phyloP scores from a whole-genome alignment of 2,797 vertebrate species.

The Hapalemur alaotrensis region DNA sequence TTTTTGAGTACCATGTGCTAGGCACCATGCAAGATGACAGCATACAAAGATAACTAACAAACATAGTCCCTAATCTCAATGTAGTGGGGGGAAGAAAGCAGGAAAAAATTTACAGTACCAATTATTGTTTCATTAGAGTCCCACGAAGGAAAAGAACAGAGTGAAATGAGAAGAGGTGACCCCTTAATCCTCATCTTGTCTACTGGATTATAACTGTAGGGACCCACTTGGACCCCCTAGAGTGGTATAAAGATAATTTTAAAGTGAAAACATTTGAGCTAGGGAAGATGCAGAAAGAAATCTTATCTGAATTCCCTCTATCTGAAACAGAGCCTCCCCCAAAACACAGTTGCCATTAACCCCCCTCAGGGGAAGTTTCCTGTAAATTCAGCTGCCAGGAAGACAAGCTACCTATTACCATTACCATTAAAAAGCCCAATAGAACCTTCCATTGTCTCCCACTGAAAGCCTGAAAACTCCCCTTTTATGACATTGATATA shows the following conservation, averaged over 20 bases:
- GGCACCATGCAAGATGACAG: not conserved
- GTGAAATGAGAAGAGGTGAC: not conserved
- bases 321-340: not conserved
- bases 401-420: not conserved
- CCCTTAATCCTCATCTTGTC: not conserved
- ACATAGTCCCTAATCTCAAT: not conserved
- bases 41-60: not conserved
- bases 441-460: not conserved
- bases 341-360: not conserved
- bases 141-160: not conserved
- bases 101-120: not conserved
- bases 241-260: not conserved
- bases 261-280: not conserved
- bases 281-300: not conserved
- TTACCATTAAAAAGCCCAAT: not conserved
- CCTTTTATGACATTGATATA: not conserved
- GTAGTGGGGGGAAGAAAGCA: not conserved
- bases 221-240: not conserved
- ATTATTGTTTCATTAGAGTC: not conserved
- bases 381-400: not conserved
- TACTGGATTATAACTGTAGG: not conserved
- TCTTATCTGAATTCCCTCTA: not conserved
- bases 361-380: not conserved
- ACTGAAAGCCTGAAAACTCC: not conserved
- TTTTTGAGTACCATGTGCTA: not conserved